Evolutionary conservation across 2,888 invertebrate species (phyloP), one percentile per base, ranked within the genome.

Genomic region (Gastracanthus pulcherrimus): DNA sequence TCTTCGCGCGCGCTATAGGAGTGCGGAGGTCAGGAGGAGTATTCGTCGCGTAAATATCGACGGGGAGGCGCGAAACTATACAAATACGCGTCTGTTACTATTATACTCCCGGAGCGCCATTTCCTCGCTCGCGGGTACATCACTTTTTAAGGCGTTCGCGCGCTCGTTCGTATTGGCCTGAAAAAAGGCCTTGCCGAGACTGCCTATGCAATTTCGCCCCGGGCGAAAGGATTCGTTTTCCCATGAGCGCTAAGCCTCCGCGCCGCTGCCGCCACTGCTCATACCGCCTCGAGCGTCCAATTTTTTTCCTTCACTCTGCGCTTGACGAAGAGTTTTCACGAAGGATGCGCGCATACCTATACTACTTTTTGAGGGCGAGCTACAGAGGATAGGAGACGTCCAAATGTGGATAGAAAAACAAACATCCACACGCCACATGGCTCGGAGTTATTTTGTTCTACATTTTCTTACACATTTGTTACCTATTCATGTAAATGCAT

Each of bases 161-260:
- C 34, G 74, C 58, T 74, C 74, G 60, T 72, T 72, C 48, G 74
- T 74, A 74, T 74, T 76, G 69, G 26, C 26, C 64, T 75, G 51
- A 51, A 48, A 66, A 64, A 29, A 62, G 38, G 31, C 45, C 60
- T 31, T 45, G 62, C 2, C n/a, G 11, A 6, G 26, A n/a, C 36
- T 36, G 36, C 51, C 55, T 62, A 34, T 66, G 75, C 48, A 64
- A 75, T 51, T 75, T 66, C 19, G 64, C 75, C 75, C 51, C 64
- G 64, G 51, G 64, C 48, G 31, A n/a, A n/a, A 23, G 75, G 51
- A 75, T 75, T 51, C 64, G 64, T 64, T 75, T 75, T 75, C 64
- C 75, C 75, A 64, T 66, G 64, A 64, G 64, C 26, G 36, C 64
- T 0, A 9, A 13, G 0, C 31, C 31, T 36, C 70, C 19, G 11